A percentile compares a stretch with the other conserved stretches of the same genome.
Evolutionary conservation across 2,797 vertebrate genomes (phyloP).

Genomic region (Malurus leucopterus): DNA sequence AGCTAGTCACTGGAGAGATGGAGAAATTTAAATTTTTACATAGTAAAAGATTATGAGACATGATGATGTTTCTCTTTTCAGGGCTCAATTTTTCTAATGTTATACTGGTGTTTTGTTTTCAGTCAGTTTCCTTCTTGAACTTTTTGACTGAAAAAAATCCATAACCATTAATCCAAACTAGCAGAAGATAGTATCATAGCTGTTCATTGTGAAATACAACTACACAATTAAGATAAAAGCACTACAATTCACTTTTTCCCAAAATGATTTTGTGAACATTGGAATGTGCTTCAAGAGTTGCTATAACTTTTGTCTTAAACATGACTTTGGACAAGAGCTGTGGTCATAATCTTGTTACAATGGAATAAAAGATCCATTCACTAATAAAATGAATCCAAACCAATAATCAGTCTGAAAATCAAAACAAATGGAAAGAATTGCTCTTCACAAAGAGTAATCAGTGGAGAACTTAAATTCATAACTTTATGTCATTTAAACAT

Average conservation of each 20-base stretch:
- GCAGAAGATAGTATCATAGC: neutral
- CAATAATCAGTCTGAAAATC: conserved; percentile 9
- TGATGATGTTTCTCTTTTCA: neutral
- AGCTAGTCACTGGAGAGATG: neutral
- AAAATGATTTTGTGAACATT: neutral
- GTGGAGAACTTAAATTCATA: conserved; percentile 5
- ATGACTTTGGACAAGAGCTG: neutral
- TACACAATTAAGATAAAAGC: conserved; percentile 2
- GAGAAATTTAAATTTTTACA: neutral
- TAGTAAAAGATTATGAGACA: neutral
- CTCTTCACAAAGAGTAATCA: neutral
- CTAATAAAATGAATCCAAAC: conserved; percentile 22
- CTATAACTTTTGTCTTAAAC: neutral
- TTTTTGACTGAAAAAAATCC: neutral
- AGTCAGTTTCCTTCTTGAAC: neutral
- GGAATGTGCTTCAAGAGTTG: neutral
- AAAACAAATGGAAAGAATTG: conserved; percentile 20
- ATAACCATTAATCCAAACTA: neutral
- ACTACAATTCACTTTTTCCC: neutral
- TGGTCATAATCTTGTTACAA: conserved; percentile 5
- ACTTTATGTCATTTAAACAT: neutral
- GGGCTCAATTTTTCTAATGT: neutral
- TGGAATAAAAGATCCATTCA: conserved; percentile 24
- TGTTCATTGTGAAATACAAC: neutral
- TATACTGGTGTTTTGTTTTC: neutral